Evolutionary conservation across 2,888 invertebrate genomes (phyloP).

Genomic region (Eumacrocentrus americanus): DNA sequence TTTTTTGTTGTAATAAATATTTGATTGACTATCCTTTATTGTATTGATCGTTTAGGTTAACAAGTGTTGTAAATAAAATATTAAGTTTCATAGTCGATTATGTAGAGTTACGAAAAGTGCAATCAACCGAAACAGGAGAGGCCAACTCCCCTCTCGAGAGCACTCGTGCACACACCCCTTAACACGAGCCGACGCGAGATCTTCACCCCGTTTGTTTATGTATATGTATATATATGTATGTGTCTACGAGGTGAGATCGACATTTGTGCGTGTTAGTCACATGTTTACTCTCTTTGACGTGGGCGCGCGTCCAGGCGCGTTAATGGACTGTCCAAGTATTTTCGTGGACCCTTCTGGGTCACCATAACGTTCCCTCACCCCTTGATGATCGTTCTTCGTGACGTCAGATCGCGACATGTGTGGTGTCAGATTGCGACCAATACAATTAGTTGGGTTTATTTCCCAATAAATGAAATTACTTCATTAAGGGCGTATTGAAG

Average conservation of each 20-base stretch:
- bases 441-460: too few species aligned
- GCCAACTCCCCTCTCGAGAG: not conserved
- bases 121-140: not conserved
- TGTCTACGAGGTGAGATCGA: not conserved
- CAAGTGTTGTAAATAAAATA: not conserved
- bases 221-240: not conserved
- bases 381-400: not conserved
- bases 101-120: conserved; percentile 18
- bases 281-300: not conserved
- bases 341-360: conserved; percentile 17
- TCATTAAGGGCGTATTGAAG: too few species aligned
- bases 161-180: conserved; percentile 14
- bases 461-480: too few species aligned
- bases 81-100: conserved; percentile 11
- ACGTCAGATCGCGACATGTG: not conserved
- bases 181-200: conserved; percentile 6
- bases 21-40: too few species aligned
- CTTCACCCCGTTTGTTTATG: conserved; percentile 8
- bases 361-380: not conserved
- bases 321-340: conserved; percentile 34
- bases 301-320: conserved; percentile 22
- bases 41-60: too few species aligned
- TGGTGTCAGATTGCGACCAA: not conserved
- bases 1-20: too few species aligned
- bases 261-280: conserved; percentile 1